These are phyloP conservation scores for Bubalus kerabau DNA, from an alignment of 2,113 vertebrate species.

Conservation along the genomic window DNA sequence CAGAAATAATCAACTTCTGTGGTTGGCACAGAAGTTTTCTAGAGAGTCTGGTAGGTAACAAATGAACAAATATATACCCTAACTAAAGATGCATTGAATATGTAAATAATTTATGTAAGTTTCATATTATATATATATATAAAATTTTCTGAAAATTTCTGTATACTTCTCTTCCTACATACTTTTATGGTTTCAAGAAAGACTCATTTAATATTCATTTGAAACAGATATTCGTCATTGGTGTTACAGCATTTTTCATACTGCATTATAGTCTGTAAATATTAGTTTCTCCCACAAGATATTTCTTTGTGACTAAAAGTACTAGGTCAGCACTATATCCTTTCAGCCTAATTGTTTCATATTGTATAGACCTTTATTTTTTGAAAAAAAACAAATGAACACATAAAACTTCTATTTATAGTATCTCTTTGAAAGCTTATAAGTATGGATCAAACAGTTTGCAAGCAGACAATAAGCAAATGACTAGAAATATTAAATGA, in stretches of 20 bases:
- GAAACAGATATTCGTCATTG: not conserved
- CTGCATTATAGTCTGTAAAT: not conserved
- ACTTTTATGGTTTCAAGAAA: not conserved
- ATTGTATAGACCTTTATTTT: not conserved
- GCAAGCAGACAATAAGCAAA: not conserved
- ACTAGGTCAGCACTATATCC: not conserved
- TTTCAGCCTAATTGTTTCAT: not conserved
- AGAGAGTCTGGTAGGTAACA: not conserved
- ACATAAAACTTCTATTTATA: not conserved
- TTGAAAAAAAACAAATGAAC: not conserved
- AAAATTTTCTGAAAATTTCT: not conserved
- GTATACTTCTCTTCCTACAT: not conserved
- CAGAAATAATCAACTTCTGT: not conserved
- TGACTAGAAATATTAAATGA: not conserved
- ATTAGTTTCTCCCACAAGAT: not conserved
- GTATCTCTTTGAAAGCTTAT: slow-evolving; percentile 13
- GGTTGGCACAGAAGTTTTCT: not conserved
- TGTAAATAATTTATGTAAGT: not conserved
- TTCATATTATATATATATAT: not conserved
- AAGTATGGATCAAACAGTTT: slow-evolving; percentile 46
- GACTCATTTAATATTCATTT: not conserved
- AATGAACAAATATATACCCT: not conserved
- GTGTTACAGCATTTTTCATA: not conserved
- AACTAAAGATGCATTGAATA: not conserved
- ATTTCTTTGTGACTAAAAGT: not conserved